Percentiles rank a stretch among this genome's conserved stretches.
phyloP scores from a whole-genome alignment of 2,797 vertebrate species.

The Bucorvus abyssinicus region DNA sequence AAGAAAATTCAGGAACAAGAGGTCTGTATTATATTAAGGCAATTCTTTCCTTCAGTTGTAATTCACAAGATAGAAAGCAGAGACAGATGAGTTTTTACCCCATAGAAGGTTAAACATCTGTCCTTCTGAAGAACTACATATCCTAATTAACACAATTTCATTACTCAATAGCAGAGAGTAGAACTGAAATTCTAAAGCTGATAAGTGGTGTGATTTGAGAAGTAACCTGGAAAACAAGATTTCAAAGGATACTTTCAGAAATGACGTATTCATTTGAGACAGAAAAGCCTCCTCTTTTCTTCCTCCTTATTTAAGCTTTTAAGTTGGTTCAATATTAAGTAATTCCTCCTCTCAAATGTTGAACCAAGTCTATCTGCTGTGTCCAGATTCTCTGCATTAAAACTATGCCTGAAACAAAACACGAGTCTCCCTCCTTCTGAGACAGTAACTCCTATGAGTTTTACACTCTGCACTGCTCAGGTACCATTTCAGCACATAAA shows the following conservation, averaged over 20 bases:
- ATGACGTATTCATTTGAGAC: not conserved
- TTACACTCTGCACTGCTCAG: not conserved
- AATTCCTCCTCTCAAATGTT: not conserved
- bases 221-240: not conserved
- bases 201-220: not conserved
- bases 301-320: not conserved
- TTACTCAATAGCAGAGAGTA: not conserved
- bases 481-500: not conserved
- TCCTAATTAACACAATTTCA: not conserved
- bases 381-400: not conserved
- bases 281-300: not conserved
- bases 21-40: conserved; percentile 17
- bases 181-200: not conserved
- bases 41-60: not conserved
- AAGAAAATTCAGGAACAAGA: conserved; percentile 1
- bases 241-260: not conserved
- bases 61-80: not conserved
- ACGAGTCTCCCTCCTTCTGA: not conserved
- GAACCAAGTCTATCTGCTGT: not conserved
- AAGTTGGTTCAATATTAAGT: not conserved
- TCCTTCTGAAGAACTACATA: not conserved
- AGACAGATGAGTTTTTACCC: not conserved
- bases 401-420: not conserved
- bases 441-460: not conserved
- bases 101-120: not conserved